A percentile compares a stretch with the other conserved stretches of the same genome.
These are phyloP conservation scores for Strigops habroptila DNA, from an alignment of 2,113 vertebrate species.

Conservation along the genomic window DNA sequence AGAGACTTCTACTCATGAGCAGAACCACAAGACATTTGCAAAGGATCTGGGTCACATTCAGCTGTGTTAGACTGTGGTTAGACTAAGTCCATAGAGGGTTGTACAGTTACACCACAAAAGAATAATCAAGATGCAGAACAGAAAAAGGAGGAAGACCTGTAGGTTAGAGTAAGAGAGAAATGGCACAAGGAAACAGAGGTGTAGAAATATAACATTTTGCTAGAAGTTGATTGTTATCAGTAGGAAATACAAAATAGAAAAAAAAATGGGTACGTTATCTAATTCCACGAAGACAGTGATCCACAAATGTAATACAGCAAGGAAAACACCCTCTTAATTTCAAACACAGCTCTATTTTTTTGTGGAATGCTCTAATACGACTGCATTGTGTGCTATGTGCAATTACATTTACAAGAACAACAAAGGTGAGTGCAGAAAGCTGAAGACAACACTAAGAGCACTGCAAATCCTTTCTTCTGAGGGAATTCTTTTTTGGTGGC, in stretches of 20 bases:
- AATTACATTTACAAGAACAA: background rate
- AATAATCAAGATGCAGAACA: background rate
- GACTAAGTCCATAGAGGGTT: background rate
- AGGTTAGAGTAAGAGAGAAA: background rate
- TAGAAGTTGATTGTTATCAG: background rate
- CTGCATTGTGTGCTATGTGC: accelerated
- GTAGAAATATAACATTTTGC: background rate
- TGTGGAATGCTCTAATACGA: background rate
- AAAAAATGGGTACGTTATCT: background rate
- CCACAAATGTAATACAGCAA: background rate
- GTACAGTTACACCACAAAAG: background rate
- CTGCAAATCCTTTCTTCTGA: background rate
- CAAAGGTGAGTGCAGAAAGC: background rate
- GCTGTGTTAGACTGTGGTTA: background rate
- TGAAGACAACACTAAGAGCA: background rate
- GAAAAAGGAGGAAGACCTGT: background rate
- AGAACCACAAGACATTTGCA: background rate
- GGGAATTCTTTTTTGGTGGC: background rate
- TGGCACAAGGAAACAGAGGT: background rate
- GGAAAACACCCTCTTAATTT: background rate
- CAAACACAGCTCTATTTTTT: background rate
- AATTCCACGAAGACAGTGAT: background rate
- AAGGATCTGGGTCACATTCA: background rate
- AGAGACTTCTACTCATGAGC: background rate
- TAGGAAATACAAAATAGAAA: background rate